Percentiles rank a stretch among this genome's conserved stretches.
Evolutionary conservation across 2,888 invertebrate species (phyloP).

Genomic region (Netelia melanura): DNA sequence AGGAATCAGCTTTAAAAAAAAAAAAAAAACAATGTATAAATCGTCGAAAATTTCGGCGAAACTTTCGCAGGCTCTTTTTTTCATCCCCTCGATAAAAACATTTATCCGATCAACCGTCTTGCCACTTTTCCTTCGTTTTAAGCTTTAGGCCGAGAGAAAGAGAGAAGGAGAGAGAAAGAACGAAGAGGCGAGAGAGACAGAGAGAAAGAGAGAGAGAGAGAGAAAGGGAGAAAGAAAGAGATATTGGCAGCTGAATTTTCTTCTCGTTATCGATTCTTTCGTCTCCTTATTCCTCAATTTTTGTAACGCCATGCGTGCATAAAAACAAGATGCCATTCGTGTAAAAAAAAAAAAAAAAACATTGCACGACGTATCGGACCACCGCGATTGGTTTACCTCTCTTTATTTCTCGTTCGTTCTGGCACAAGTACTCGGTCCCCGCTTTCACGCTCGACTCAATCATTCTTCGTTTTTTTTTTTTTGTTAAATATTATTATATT

Average conservation of each 20-base stretch:
- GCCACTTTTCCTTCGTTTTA: slow-evolving; percentile 54
- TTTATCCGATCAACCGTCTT: slow-evolving; percentile 33
- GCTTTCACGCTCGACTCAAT: slow-evolving; percentile 56
- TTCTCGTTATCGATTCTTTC: slow-evolving; percentile 5
- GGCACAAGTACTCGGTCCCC: slow-evolving; percentile 59
- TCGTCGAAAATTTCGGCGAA: slow-evolving; percentile 56
- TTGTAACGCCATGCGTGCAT: slow-evolving; percentile 49
- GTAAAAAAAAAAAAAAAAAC: slow-evolving; percentile 66
- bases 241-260: slow-evolving; percentile 75
- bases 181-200: too few relatives aligned
- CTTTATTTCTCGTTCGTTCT: slow-evolving; percentile 66
- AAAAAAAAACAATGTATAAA: neutral
- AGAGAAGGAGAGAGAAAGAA: too few relatives aligned
- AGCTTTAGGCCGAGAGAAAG: slow-evolving; percentile 7
- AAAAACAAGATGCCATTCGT: slow-evolving; percentile 37
- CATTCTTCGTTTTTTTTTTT: slow-evolving; percentile 65
- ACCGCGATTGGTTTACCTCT: slow-evolving; percentile 63
- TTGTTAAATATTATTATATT: slow-evolving; percentile 45
- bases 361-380: slow-evolving; percentile 73
- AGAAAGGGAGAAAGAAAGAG: slow-evolving; percentile 64
- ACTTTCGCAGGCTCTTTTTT: slow-evolving; percentile 54
- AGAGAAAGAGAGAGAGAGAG: too few relatives aligned
- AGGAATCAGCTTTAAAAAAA: slow-evolving; percentile 37
- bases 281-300: slow-evolving; percentile 52
- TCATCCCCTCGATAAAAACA: slow-evolving; percentile 23